Evolutionary conservation across 2,888 invertebrate species (phyloP), one percentile per base, ranked within the genome.

Genomic region (Sipunculus nudus): DNA sequence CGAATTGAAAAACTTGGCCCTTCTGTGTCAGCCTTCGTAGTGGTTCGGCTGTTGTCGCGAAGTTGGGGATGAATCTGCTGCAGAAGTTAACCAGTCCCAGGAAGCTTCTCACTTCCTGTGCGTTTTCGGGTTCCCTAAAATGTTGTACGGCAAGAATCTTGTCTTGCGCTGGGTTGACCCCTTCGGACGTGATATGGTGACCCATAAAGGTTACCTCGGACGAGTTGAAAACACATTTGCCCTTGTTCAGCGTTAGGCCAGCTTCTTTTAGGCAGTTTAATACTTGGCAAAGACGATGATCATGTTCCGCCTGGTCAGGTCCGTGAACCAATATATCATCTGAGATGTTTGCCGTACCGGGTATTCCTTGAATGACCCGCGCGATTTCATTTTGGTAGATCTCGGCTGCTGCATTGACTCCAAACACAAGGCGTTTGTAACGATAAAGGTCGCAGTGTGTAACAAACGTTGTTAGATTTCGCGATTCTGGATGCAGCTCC

Each of bases 41-140:
- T 28, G 53, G 53, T n/a, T 16, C n/a, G 2, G 40, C 8, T 39
- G 40, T 40, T 2, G 53, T 40, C 2, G 39, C 53, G 23, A 53
- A 53, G 21, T 53, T 6, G 3, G n/a, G 40, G 2, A 53, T 53
- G 25, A 40, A 53, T 19, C 38, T 38, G 25, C 40, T 41, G 28
- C 53, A 26, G 40, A 53, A 53, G 28, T 40, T 26, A 6, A 75
- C 53, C 31, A 72, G 52, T 1, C 76, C 73, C 2, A 76, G 31
- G 53, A 73, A 74, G 2, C 72, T 68, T 8, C 65, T 56, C 25
- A 76, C 53, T 29, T 76, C 63, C 8, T 61, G 35, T 21, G 16
- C 46, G 45, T 74, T 68, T 25, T 59, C 65, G 2, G 74, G 74
- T 0, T 47, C 55, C 32, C 73, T 72, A 54, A 70, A 68, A 8